Conservation (phyloP, 2,113 vertebrate genomes). For the Jaculus jaculus region DNA sequence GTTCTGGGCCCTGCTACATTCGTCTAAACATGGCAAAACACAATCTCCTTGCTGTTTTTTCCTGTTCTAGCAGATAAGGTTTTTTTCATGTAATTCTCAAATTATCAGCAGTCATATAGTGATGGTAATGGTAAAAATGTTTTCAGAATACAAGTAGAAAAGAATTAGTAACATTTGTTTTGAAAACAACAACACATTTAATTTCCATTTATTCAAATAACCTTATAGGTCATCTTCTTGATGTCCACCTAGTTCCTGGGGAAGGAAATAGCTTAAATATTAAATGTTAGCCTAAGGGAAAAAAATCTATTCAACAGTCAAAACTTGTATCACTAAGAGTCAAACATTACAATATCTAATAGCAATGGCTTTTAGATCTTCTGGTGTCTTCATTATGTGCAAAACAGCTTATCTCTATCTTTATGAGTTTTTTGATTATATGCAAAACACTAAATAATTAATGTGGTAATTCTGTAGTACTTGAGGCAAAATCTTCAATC, state of each 20-base stretch:
- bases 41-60: neutral
- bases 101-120: neutral
- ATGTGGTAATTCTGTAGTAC: neutral
- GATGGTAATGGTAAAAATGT: conserved; percentile 39
- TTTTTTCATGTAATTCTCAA: conserved; percentile 3
- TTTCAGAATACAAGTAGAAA: conserved; percentile 25
- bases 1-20: conserved; percentile 24
- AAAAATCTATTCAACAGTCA: neutral
- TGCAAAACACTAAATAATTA: conserved; percentile 35
- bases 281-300: conserved; percentile 4
- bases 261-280: conserved; percentile 19
- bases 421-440: neutral
- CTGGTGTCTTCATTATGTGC: conserved; percentile 8
- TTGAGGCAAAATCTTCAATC: neutral
- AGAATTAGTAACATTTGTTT: conserved; percentile 33
- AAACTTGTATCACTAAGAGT: neutral
- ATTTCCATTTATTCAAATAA: conserved; percentile 31
- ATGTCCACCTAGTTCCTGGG: neutral
- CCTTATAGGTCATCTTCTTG: neutral
- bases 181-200: conserved; percentile 41
- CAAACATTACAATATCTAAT: neutral
- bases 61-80: neutral
- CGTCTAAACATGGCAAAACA: conserved; percentile 49
- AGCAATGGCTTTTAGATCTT: neutral
- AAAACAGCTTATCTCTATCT: conserved; percentile 9